These are phyloP conservation scores for Neopipo cinnamomea DNA, from an alignment of 2,113 vertebrate species.

Conservation along the genomic window DNA sequence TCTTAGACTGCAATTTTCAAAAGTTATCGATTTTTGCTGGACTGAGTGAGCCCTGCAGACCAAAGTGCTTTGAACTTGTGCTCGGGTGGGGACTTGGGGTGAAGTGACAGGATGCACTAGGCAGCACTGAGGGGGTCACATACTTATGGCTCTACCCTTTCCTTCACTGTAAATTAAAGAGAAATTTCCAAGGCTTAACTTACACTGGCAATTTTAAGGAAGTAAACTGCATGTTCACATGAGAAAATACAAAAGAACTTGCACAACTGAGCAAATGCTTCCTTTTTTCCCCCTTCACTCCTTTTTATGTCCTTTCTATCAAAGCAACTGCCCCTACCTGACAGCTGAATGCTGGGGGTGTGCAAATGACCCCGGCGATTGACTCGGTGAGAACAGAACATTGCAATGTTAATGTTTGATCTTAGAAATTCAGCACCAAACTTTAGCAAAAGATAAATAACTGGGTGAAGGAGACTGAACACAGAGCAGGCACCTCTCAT, in stretches of 20 bases:
- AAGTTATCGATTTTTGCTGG: not conserved
- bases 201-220: not conserved
- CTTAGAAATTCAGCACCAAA: not conserved
- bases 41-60: not conserved
- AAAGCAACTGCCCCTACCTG: not conserved
- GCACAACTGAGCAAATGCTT: not conserved
- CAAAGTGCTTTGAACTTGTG: not conserved
- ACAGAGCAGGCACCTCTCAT: not conserved
- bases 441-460: not conserved
- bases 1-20: not conserved
- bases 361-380: not conserved
- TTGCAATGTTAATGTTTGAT: not conserved
- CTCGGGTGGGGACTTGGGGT: not conserved
- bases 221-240: not conserved
- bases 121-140: fast-evolving
- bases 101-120: not conserved
- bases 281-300: not conserved
- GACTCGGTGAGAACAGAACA: not conserved
- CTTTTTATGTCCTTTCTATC: not conserved
- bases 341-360: not conserved
- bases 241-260: conserved; percentile 15
- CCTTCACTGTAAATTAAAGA: not conserved
- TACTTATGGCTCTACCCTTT: not conserved
- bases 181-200: not conserved
- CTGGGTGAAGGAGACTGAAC: not conserved